Evolutionary conservation across 2,113 vertebrate genomes (phyloP), one percentile per base, ranked within the genome.

Genomic region (Philantomba maxwellii): DNA sequence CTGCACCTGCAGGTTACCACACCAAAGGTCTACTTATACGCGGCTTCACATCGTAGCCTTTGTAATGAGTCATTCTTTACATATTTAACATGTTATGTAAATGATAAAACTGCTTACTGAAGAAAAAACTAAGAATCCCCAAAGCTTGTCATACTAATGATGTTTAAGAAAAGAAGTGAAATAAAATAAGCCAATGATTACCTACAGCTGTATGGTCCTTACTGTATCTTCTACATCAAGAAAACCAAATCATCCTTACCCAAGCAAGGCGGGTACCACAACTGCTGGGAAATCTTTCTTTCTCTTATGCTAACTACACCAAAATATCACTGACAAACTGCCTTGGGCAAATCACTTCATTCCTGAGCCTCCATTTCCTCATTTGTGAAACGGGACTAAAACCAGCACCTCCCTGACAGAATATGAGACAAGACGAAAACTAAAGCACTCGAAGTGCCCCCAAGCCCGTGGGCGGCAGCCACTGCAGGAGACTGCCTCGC

Each of bases 81-180:
- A 84, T 60, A 97, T 53, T 93, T 95, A 91, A 77, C 36, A 89
- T 70, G 33, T 15, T 28, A 75, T 6, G 36, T 47, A 94, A 86
- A 91, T 53, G 36, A 94, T 70, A 26, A 95, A 96, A 81, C n/a
- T 70, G 53, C 43, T 89, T 94, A 93, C 0, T 82, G 10, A 95
- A 86, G 49, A 43, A 93, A 87, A 43, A 89, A 75, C 13, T 60
- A 94, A 45, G 64, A 89, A 64, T 55, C 39, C 53, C 58, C 77
- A 97, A 94, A 89, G 70, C 19, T 7, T 93, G 21, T 23, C 23
- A 49, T 47, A 16, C 16, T 83, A 80, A 73, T 92, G 87, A 66
- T 17, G 5, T 8, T 95, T 89, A n/a, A 78, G 81, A 87, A 87
- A 85, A 30, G 6, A 14, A 1, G 4, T 6, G 25, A 14, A 91